phyloP scores from a whole-genome alignment of 2,797 vertebrate species.

The Falco rusticolus region DNA sequence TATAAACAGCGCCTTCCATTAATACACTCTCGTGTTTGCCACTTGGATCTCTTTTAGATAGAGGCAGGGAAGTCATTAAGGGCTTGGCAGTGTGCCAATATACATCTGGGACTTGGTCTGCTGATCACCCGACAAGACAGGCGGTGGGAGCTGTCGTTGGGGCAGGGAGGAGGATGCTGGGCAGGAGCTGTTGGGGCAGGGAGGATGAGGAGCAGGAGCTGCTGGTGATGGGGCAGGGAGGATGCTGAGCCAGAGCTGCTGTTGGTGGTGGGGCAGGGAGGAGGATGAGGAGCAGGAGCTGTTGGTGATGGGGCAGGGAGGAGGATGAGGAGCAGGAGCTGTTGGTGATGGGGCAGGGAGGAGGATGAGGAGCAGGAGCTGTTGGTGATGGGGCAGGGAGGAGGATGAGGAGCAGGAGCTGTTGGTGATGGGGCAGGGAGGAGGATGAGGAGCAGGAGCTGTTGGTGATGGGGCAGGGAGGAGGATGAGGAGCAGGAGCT shows the following conservation, averaged over 20 bases:
- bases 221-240: no score
- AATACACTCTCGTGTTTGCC: constrained; percentile 35
- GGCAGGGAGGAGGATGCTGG: no score
- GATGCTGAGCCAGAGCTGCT: no score
- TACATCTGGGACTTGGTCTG: constrained; percentile 66
- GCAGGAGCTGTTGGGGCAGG: neutral
- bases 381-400: no score
- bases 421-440: neutral
- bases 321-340: no score
- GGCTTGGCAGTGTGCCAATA: constrained; percentile 78
- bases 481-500: neutral
- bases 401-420: no score
- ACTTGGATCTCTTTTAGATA: constrained; percentile 32
- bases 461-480: neutral
- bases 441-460: neutral
- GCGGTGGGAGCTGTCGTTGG: neutral
- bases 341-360: neutral
- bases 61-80: constrained; percentile 77
- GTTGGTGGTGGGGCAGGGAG: neutral
- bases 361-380: neutral
- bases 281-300: neutral
- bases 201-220: neutral
- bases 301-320: no score
- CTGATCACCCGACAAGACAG: neutral
- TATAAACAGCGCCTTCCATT: constrained; percentile 50